Evolutionary conservation across 2,113 vertebrate species (phyloP).

Genomic region (Laticauda colubrina): DNA sequence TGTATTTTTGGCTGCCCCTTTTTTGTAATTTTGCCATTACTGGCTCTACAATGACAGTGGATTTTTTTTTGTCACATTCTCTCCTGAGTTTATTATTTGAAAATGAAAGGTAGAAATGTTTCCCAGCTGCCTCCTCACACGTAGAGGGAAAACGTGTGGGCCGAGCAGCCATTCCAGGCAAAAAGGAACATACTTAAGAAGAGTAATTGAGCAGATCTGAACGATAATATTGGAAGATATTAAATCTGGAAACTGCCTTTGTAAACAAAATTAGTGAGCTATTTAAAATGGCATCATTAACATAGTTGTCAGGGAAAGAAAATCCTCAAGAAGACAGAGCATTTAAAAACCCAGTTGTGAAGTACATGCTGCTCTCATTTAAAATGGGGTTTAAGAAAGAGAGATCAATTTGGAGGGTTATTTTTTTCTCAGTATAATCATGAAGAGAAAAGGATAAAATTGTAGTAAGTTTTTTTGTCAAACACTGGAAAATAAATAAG

Average conservation of each 20-base stretch:
- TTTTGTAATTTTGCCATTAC: background rate
- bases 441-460: background rate
- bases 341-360: constrained; percentile 5
- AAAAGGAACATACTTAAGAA: constrained; percentile 40
- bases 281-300: constrained; percentile 44
- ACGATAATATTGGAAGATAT: constrained; percentile 40
- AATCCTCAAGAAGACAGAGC: constrained; percentile 19
- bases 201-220: constrained; percentile 35
- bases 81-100: constrained; percentile 45
- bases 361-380: constrained; percentile 14
- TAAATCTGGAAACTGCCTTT: constrained; percentile 38
- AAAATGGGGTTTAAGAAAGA: constrained; percentile 37
- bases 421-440: background rate
- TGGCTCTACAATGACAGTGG: constrained; percentile 27
- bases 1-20: background rate
- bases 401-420: background rate
- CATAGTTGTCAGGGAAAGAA: constrained; percentile 37
- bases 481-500: constrained; percentile 21
- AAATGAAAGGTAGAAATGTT: constrained; percentile 43
- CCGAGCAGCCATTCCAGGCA: constrained; percentile 37
- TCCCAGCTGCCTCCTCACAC: constrained; percentile 17
- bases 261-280: constrained; percentile 47
- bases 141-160: constrained; percentile 19
- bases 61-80: constrained; percentile 18
- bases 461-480: constrained; percentile 24